Evolutionary conservation across 2,888 invertebrate genomes (phyloP), one percentile per base, ranked within the genome.

Genomic region (Linyphia triangularis): DNA sequence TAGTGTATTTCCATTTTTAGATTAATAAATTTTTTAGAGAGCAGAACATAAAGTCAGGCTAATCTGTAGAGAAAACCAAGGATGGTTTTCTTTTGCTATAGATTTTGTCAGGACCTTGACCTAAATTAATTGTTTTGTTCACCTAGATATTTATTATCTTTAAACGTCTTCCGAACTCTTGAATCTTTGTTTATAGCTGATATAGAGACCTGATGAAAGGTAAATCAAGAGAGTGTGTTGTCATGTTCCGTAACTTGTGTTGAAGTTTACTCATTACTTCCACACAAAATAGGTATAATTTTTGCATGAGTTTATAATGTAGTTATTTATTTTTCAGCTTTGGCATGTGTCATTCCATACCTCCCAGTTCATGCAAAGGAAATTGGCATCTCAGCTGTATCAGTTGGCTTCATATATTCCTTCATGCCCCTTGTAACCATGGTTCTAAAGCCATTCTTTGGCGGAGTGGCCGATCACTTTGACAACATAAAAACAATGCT

Each of bases 381-480:
- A 40, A 77, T 86, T 24, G 88, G 88, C 63, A 89, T 90, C n/a
- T 90, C 90, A 10, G 89, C 90, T 24, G 79, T 84, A 22, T 73
- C 86, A 22, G 81, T 90, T 30, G 91, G 90, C 5, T 69, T 90
- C 28, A 83, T 91, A 9, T 90, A 86, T 57, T 88, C 72, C 22
- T 59, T 90, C 13, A 26, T 91, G 24, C 91, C 91, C 19, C 81
- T 91, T n/a, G 51, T 90, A n/a, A 88, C 89, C 51, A 85, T 90
- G 59, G 26, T 90, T 6, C 24, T 82, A 2, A 91, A 90, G 63
- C 90, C 90, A 19, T 61, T 90, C 13, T 77, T 90, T 81, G 90
- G 91, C 22, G 85, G 78, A 9, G 51, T 90, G 16, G 91, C 90
- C 22, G 91, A 91, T 77, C 83, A 85, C 61, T 85, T 88, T 51